Conservation (phyloP, 2,113 vertebrate genomes). For the Theristicus caerulescens region DNA sequence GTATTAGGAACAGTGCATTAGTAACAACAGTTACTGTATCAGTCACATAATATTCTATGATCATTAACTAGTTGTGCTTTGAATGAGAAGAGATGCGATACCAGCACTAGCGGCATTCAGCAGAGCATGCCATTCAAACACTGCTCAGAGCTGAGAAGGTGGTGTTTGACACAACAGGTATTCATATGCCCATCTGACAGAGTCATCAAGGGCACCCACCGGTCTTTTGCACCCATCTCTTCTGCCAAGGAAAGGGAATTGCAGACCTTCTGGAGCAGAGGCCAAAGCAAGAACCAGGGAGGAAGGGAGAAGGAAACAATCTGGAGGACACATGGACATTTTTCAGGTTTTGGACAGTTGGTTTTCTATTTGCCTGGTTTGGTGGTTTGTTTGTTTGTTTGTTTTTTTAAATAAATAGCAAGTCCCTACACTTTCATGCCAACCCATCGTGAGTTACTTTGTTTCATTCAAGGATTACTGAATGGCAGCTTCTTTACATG, state of each 20-base stretch:
- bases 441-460: too few species aligned
- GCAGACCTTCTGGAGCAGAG: background rate
- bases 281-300: background rate
- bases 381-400: background rate
- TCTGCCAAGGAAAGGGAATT: too few species aligned
- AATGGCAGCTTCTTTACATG: rapidly evolving
- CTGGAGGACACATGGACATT: background rate
- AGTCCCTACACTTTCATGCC: background rate
- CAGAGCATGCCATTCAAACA: background rate
- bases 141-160: background rate
- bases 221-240: background rate
- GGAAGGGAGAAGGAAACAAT: background rate
- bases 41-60: background rate
- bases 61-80: background rate
- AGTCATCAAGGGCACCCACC: background rate
- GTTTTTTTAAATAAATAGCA: background rate
- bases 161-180: rapidly evolving
- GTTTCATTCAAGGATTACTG: background rate
- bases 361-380: background rate
- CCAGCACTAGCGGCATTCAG: background rate
- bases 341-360: background rate
- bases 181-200: background rate
- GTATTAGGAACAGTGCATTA: background rate
- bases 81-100: background rate
- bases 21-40: background rate